Evolutionary conservation across 2,888 invertebrate species (phyloP).

Genomic region (Drosophila pseudotakahashii): DNA sequence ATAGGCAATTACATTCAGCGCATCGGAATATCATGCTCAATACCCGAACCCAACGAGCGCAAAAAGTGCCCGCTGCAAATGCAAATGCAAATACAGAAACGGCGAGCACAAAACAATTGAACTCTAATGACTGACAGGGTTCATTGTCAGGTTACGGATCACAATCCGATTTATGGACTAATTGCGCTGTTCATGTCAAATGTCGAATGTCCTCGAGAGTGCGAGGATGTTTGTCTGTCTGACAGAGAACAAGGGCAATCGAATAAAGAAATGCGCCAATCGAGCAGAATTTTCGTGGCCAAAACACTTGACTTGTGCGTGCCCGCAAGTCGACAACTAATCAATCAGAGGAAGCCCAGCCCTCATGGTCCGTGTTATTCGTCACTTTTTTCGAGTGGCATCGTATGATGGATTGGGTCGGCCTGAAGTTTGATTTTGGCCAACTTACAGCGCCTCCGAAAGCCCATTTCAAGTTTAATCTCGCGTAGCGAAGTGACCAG

Average conservation of each 20-base stretch:
- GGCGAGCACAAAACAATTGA: conserved; percentile 42
- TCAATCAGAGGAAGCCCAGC: conserved; percentile 50
- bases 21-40: background rate
- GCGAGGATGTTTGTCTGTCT: conserved; percentile 23
- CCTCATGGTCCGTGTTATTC: conserved; percentile 3
- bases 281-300: conserved; percentile 36
- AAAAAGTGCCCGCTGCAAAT: conserved; percentile 16
- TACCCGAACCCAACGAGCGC: background rate
- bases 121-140: conserved; percentile 47
- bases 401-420: conserved; percentile 31
- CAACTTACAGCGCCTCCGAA: conserved; percentile 12
- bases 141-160: conserved; percentile 40
- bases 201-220: conserved; percentile 25
- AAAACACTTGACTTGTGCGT: conserved; percentile 49
- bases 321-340: conserved; percentile 52
- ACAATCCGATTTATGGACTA: conserved; percentile 53
- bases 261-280: conserved; percentile 36
- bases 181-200: conserved; percentile 63
- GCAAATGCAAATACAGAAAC: conserved; percentile 43
- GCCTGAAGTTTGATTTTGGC: conserved; percentile 27
- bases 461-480: conserved; percentile 41
- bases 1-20: conserved; percentile 12
- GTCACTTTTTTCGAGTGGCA: conserved; percentile 1
- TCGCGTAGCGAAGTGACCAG: conserved; percentile 25
- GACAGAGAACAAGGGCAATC: conserved; percentile 34